Conservation (phyloP, 2,113 vertebrate species). For the Muntiacus muntjak region DNA sequence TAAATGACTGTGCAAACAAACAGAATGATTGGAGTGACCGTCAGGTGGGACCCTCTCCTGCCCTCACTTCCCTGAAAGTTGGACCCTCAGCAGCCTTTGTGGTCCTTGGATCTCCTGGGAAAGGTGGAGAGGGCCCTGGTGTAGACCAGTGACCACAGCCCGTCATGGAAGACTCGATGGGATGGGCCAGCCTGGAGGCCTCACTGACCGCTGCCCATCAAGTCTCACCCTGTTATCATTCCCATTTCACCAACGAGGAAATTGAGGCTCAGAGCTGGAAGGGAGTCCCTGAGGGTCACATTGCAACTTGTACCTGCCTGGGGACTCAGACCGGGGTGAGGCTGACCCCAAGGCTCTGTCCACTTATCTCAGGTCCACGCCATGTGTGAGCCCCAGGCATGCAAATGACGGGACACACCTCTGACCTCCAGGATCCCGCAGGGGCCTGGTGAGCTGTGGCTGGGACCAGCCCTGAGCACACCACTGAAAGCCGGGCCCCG, state of each 20-base stretch:
- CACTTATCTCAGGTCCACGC: background rate
- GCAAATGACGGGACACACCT: background rate
- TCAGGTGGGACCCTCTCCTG: background rate
- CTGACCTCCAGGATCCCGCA: background rate
- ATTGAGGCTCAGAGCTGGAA: background rate
- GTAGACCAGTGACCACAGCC: background rate
- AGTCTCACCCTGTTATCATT: background rate
- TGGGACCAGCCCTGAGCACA: background rate
- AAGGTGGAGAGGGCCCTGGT: background rate
- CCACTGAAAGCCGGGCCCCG: background rate
- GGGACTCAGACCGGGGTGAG: background rate
- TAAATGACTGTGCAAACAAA: background rate
- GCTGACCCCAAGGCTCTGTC: background rate
- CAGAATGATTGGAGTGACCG: background rate
- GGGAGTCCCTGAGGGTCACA: too few species aligned
- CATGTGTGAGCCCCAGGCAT: fast-evolving
- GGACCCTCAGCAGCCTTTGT: background rate
- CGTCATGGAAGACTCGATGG: background rate
- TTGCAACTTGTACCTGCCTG: fast-evolving
- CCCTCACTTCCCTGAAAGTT: background rate
- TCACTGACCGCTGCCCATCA: fast-evolving
- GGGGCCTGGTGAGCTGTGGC: background rate
- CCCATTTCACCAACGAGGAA: background rate
- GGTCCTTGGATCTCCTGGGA: background rate
- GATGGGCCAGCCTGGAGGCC: background rate